phyloP scores from a whole-genome alignment of 2,888 invertebrate species.

The Tethea ocularis region DNA sequence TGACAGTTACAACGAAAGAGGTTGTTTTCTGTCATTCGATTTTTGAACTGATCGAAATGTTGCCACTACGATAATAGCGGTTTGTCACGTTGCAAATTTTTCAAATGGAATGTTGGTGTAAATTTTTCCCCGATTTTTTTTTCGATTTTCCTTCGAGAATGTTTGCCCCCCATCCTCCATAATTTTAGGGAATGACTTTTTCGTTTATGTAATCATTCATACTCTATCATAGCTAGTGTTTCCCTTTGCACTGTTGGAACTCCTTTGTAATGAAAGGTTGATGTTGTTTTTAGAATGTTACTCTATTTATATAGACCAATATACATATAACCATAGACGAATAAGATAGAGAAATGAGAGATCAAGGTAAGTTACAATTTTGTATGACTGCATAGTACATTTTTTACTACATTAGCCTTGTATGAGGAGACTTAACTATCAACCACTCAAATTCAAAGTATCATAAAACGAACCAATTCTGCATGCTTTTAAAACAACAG shows the following conservation, averaged over 20 bases:
- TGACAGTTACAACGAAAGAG: constrained; percentile 14
- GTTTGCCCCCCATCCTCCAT: constrained; percentile 77
- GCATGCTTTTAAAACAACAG: too few relatives aligned
- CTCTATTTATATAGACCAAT: constrained; percentile 32
- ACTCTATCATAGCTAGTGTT: constrained; percentile 72
- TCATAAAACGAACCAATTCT: too few relatives aligned
- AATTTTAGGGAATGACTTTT: constrained; percentile 78
- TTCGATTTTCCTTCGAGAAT: constrained; percentile 80
- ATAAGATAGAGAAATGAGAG: not conserved
- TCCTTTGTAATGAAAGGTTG: constrained; percentile 72
- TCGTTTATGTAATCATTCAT: constrained; percentile 65
- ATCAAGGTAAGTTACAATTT: constrained; percentile 53
- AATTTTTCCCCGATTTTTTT: constrained; percentile 64
- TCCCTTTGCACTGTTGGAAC: constrained; percentile 69
- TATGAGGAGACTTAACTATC: too few relatives aligned
- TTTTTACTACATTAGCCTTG: too few relatives aligned
- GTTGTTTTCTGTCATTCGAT: constrained; percentile 18
- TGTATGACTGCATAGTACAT: constrained; percentile 50
- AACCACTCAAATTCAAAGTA: too few relatives aligned
- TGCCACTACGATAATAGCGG: constrained; percentile 65
- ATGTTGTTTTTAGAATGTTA: constrained; percentile 63
- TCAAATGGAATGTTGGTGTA: constrained; percentile 89
- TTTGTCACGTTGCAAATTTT: constrained; percentile 65
- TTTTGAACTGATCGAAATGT: constrained; percentile 49
- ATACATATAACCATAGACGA: constrained; percentile 28